phyloP scores from a whole-genome alignment of 2,888 invertebrate genomes.

The Galeopsomyia nigrocyanea region DNA sequence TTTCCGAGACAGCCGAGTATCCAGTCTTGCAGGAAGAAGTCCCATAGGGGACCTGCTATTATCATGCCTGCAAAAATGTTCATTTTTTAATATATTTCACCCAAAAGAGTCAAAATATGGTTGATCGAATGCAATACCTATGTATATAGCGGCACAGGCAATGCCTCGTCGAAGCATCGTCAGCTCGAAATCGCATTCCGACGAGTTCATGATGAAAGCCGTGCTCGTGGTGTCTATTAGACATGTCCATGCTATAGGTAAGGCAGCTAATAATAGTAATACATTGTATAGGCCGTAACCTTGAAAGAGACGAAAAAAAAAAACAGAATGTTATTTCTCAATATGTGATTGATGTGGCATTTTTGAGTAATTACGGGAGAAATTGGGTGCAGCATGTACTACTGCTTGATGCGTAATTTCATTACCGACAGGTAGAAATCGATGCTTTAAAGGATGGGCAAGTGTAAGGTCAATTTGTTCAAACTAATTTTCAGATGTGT shows the following conservation, averaged over 20 bases:
- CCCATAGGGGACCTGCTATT: constrained; percentile 82
- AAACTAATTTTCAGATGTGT: too few species aligned
- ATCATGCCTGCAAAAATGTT: constrained; percentile 77
- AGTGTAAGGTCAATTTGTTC: too few species aligned
- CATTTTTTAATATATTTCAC: not conserved
- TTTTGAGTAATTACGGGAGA: too few species aligned
- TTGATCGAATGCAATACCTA: constrained; percentile 70
- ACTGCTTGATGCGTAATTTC: not conserved
- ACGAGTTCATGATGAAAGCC: constrained; percentile 81
- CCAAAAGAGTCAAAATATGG: not conserved
- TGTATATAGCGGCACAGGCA: constrained; percentile 79
- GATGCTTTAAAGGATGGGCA: too few species aligned
- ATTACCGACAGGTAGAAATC: too few species aligned
- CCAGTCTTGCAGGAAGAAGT: constrained; percentile 79
- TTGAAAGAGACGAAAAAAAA: constrained; percentile 44
- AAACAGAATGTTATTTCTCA: constrained; percentile 7
- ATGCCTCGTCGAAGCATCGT: constrained; percentile 79
- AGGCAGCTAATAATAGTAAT: constrained; percentile 72
- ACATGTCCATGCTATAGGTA: constrained; percentile 78
- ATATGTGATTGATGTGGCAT: too few species aligned
- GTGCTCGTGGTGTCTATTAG: constrained; percentile 81
- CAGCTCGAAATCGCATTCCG: constrained; percentile 81
- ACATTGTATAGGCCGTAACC: constrained; percentile 80
- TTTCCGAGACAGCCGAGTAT: constrained; percentile 81
- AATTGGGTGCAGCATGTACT: not conserved